phyloP scores from a whole-genome alignment of 2,113 vertebrate species.

The Tyto alba region DNA sequence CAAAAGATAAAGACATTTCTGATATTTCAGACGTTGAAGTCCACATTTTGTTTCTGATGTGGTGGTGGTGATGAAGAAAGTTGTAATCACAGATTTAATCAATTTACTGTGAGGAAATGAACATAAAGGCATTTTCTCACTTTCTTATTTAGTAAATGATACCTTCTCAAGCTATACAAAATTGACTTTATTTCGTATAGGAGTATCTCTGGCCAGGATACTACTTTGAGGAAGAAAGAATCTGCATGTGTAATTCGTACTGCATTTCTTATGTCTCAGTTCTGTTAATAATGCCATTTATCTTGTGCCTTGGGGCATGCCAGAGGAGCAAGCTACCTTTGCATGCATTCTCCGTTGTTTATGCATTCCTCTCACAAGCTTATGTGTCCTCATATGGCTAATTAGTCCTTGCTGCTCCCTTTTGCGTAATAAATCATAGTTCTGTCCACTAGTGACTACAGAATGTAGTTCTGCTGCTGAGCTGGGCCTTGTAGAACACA shows the following conservation, averaged over 20 bases:
- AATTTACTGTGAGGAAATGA: background rate
- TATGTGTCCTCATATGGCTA: background rate
- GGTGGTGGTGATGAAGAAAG: background rate
- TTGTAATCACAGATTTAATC: background rate
- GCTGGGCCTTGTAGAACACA: constrained; percentile 43
- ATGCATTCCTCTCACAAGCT: background rate
- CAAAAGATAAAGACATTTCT: background rate
- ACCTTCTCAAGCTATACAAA: background rate
- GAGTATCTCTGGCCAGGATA: background rate
- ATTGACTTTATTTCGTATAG: background rate
- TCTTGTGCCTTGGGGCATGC: background rate
- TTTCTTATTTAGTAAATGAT: background rate
- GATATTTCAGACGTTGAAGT: background rate
- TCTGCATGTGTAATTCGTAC: background rate
- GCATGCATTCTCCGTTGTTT: background rate
- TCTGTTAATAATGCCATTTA: constrained; percentile 8
- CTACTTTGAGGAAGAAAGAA: background rate
- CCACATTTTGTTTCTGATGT: background rate
- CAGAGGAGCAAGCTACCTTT: background rate
- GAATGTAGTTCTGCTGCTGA: constrained; percentile 39
- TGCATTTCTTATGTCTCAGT: background rate
- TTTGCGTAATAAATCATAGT: constrained; percentile 55
- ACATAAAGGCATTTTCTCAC: background rate
- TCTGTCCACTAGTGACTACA: constrained; percentile 40
- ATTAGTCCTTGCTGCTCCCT: constrained; percentile 27